These are phyloP conservation scores for Cephus pulcher DNA, from an alignment of 2,888 invertebrate genomes.

Conservation along the genomic window DNA sequence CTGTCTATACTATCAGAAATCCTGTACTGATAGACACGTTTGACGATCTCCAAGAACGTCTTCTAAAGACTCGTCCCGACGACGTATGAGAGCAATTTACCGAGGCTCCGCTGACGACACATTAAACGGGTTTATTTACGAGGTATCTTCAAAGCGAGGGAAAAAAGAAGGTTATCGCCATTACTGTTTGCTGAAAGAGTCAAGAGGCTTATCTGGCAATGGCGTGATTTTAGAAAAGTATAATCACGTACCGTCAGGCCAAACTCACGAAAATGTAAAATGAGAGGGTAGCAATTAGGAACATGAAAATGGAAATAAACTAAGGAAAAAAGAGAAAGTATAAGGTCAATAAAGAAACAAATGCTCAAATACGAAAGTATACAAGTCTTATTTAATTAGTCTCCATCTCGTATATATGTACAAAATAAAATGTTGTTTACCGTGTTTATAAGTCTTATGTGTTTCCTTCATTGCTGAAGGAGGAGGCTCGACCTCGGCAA, in stretches of 20 bases:
- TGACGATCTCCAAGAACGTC: not conserved
- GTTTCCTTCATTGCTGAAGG: not conserved
- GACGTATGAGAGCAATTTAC: not conserved
- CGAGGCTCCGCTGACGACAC: not conserved
- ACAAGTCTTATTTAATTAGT: constrained; percentile 52
- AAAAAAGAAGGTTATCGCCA: constrained; percentile 2
- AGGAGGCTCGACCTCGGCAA: not conserved
- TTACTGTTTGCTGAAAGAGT: not conserved
- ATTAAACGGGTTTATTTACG: constrained; percentile 3
- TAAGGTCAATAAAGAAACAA: not conserved
- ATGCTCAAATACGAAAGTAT: constrained; percentile 48
- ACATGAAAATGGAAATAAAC: not conserved
- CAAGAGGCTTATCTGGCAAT: not conserved
- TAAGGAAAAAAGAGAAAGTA: not conserved
- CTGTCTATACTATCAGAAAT: not conserved
- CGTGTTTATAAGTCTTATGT: constrained; percentile 35
- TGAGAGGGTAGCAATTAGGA: not conserved
- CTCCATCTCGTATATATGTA: constrained; percentile 35
- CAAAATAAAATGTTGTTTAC: constrained; percentile 34
- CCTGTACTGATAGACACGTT: not conserved
- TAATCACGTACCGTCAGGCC: not conserved
- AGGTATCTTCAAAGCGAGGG: not conserved
- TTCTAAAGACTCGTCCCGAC: not conserved
- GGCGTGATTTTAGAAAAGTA: not conserved
- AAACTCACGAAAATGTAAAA: not conserved